These are phyloP conservation scores for Hypotaenidia philippensis DNA, from an alignment of 2,797 vertebrate genomes.

Conservation along the genomic window DNA sequence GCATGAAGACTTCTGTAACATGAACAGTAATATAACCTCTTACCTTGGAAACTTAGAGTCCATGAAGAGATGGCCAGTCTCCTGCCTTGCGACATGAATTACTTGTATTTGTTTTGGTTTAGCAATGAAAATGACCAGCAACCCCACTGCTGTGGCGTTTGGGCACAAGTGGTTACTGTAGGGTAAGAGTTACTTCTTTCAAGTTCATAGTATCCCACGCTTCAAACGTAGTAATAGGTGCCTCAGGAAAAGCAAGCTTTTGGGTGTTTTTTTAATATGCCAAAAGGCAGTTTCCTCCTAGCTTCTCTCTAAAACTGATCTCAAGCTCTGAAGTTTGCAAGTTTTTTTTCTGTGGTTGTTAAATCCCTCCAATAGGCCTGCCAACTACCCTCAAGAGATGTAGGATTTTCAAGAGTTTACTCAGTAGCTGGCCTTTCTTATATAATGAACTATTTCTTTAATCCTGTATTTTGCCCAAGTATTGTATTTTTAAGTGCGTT, in stretches of 20 bases:
- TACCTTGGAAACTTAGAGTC: background rate
- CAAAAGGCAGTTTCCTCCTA: background rate
- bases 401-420: background rate
- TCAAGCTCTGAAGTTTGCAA: background rate
- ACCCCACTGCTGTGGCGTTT: background rate
- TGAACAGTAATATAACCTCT: background rate
- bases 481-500: background rate
- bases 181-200: background rate
- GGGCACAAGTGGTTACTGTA: background rate
- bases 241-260: background rate
- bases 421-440: background rate
- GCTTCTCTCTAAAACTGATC: background rate
- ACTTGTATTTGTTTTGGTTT: background rate
- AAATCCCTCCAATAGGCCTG: background rate
- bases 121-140: background rate
- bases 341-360: background rate
- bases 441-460: background rate
- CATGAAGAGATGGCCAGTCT: background rate
- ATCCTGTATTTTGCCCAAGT: background rate
- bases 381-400: background rate
- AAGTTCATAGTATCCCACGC: background rate
- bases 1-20: background rate
- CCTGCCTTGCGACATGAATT: background rate
- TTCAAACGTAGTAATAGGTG: background rate
- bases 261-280: background rate